These are phyloP conservation scores for Acleris holmiana DNA, from an alignment of 2,888 invertebrate species.

Conservation along the genomic window DNA sequence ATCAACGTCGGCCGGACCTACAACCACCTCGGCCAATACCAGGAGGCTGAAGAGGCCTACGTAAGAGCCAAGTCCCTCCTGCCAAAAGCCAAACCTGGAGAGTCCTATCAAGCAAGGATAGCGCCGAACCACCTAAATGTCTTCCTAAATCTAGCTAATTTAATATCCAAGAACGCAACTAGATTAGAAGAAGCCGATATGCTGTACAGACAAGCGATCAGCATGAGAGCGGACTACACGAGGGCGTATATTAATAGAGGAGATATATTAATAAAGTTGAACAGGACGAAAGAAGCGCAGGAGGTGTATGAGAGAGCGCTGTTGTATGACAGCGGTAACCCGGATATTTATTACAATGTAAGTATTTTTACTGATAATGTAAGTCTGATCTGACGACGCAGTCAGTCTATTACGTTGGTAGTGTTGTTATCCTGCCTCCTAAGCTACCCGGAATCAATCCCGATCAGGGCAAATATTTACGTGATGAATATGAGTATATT, in stretches of 20 bases:
- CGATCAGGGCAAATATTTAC: too few species aligned
- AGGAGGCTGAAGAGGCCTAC: conserved; percentile 96
- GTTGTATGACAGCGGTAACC: conserved; percentile 96
- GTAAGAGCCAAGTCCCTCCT: conserved; percentile 94
- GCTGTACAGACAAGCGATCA: conserved; percentile 97
- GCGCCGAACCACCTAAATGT: conserved; percentile 98
- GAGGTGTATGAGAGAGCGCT: conserved; percentile 97
- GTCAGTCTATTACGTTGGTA: too few species aligned
- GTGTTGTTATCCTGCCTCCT: too few species aligned
- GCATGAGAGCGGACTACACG: conserved; percentile 98
- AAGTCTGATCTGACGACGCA: too few species aligned
- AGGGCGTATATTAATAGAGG: conserved; percentile 99
- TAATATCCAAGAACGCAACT: conserved; percentile 96
- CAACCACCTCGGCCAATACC: conserved; percentile 90
- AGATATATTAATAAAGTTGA: conserved; percentile 96
- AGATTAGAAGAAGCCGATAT: conserved; percentile 97
- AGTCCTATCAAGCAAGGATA: conserved; percentile 97
- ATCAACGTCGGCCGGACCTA: conserved; percentile 98
- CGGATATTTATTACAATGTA: conserved; percentile 97
- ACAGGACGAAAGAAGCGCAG: conserved; percentile 96
- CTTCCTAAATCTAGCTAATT: conserved; percentile 96
- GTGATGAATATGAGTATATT: too few species aligned
- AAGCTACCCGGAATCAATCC: too few species aligned
- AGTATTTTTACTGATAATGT: conserved; percentile 65
- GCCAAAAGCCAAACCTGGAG: conserved; percentile 96